phyloP scores from a whole-genome alignment of 2,888 invertebrate genomes.

The Mythimna ferrago region DNA sequence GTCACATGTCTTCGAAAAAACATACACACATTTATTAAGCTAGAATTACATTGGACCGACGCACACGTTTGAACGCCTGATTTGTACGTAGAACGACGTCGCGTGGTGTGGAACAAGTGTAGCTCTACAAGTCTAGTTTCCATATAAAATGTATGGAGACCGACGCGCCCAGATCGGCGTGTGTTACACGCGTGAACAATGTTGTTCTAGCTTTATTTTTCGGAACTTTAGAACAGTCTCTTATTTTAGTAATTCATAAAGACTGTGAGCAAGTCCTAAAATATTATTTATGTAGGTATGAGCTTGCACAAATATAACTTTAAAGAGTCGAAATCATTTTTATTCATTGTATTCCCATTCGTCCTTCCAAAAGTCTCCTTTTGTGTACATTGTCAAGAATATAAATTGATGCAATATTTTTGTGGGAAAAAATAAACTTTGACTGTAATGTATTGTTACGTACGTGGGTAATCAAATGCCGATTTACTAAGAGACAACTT shows the following conservation, averaged over 20 bases:
- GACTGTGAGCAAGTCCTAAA: slow-evolving; percentile 28
- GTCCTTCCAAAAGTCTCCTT: slow-evolving; percentile 45
- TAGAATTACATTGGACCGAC: too few relatives aligned
- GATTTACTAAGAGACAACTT: too few relatives aligned
- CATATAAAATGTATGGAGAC: too few relatives aligned
- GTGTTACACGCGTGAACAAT: too few relatives aligned
- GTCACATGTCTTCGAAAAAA: too few relatives aligned
- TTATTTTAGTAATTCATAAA: slow-evolving; percentile 68
- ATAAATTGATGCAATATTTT: slow-evolving; percentile 56
- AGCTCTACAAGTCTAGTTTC: too few relatives aligned
- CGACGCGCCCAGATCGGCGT: too few relatives aligned
- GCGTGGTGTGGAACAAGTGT: too few relatives aligned
- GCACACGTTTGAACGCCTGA: too few relatives aligned
- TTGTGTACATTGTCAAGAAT: slow-evolving; percentile 59
- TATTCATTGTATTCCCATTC: slow-evolving; percentile 34
- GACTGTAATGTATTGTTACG: slow-evolving; percentile 32
- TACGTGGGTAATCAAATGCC: too few relatives aligned
- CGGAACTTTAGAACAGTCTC: too few relatives aligned
- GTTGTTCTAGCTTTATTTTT: neutral
- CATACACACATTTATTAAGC: neutral
- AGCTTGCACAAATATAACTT: slow-evolving; percentile 55
- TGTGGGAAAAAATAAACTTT: slow-evolving; percentile 13
- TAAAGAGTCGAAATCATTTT: slow-evolving; percentile 10
- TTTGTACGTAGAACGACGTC: too few relatives aligned
- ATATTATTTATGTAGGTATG: neutral